phyloP scores from a whole-genome alignment of 2,888 invertebrate species.

The Euplexia lucipara region DNA sequence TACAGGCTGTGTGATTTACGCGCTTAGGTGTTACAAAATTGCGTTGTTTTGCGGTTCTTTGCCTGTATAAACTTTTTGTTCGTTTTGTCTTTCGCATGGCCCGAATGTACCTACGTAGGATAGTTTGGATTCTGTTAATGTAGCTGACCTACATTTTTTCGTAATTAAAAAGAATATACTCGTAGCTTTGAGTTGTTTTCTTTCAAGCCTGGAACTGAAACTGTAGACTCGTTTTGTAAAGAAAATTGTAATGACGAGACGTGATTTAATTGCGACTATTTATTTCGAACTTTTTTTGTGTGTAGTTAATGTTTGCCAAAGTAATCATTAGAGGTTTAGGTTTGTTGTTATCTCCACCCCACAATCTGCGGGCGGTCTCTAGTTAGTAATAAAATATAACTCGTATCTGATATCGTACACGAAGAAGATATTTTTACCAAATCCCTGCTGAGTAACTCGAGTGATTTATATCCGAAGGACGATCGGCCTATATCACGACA shows the following conservation, averaged over 20 bases:
- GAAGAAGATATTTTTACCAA: constrained; percentile 39
- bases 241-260: constrained; percentile 38
- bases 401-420: constrained; percentile 31
- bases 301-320: constrained; percentile 18
- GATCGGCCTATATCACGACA: constrained; percentile 33
- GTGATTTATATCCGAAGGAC: constrained; percentile 51
- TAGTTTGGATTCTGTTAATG: constrained; percentile 51
- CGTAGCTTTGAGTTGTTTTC: constrained; percentile 26
- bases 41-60: constrained; percentile 62
- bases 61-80: constrained; percentile 58
- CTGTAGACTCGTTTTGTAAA: constrained; percentile 26
- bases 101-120: constrained; percentile 24
- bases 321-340: constrained; percentile 20
- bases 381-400: constrained; percentile 46
- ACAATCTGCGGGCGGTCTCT: constrained; percentile 34
- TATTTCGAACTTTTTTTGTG: constrained; percentile 1
- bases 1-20: constrained; percentile 75
- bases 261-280: constrained; percentile 10
- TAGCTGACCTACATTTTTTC: constrained; percentile 52
- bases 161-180: constrained; percentile 52
- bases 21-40: constrained; percentile 67
- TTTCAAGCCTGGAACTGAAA: constrained; percentile 27
- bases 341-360: constrained; percentile 25
- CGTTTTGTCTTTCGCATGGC: constrained; percentile 55
- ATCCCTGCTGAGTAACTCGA: constrained; percentile 52